A percentile compares a stretch with the other conserved stretches of the same genome.
Evolutionary conservation across 2,797 vertebrate species (phyloP).

Genomic region (Periophthalmus magnuspinnatus): DNA sequence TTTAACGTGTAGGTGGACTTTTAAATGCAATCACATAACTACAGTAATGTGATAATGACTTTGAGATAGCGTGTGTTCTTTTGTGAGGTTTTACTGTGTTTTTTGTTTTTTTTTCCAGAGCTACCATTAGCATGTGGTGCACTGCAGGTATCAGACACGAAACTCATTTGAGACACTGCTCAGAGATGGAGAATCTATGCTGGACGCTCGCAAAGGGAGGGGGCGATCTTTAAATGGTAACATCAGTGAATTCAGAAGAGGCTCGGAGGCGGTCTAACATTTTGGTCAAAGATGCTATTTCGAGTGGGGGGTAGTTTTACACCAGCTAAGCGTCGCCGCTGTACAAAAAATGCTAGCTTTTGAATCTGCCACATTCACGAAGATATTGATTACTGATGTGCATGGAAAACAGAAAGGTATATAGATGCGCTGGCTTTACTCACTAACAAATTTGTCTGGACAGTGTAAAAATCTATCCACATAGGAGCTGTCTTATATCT

Average conservation of each 20-base stretch:
- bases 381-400: not conserved
- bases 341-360: not conserved
- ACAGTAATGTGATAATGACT: no score
- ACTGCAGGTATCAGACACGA: not conserved
- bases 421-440: not conserved
- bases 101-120: not conserved
- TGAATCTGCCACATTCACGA: not conserved
- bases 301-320: not conserved
- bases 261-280: not conserved
- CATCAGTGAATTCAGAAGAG: constrained; percentile 14
- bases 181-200: constrained; percentile 1
- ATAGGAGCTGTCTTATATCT: no score
- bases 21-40: no score
- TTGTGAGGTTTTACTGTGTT: not conserved
- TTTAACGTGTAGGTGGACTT: no score
- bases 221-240: not conserved
- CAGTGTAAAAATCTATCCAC: not conserved
- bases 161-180: constrained; percentile 2
- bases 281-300: not conserved
- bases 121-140: constrained; percentile 1
- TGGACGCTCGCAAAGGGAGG: constrained; percentile 15
- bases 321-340: not conserved
- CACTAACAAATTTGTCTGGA: not conserved
- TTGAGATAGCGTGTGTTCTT: no score
- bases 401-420: not conserved